A percentile compares a stretch with the other conserved stretches of the same genome.
Conservation (phyloP, 2,113 vertebrate genomes). For the Oceanodroma tethys region DNA sequence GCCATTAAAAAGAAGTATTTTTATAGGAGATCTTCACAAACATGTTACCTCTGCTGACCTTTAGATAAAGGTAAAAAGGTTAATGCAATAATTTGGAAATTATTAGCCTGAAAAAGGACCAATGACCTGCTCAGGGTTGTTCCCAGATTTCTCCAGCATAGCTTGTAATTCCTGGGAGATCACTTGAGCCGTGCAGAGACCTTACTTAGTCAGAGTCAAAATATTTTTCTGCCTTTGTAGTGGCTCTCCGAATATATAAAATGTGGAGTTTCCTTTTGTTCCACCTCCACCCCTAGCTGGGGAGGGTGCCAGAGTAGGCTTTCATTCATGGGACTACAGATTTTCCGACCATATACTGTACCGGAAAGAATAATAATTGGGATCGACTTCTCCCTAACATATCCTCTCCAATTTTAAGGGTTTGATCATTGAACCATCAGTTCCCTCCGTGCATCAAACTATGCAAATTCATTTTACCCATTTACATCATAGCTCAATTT, state of each 20-base stretch:
- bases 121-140: neutral
- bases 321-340: slow-evolving; percentile 31
- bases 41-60: slow-evolving; percentile 55
- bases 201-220: slow-evolving; percentile 50
- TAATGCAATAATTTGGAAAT: slow-evolving; percentile 44
- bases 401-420: neutral
- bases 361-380: neutral
- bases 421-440: neutral
- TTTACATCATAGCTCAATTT: neutral
- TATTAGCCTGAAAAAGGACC: slow-evolving; percentile 7
- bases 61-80: slow-evolving; percentile 58
- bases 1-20: slow-evolving; percentile 35
- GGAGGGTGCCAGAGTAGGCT: neutral
- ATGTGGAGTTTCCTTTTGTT: slow-evolving; percentile 54
- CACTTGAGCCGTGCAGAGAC: neutral
- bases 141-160: slow-evolving; percentile 28
- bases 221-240: slow-evolving; percentile 60
- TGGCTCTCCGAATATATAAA: neutral
- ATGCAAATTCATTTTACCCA: neutral
- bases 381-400: neutral
- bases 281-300: neutral
- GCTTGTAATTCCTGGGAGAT: slow-evolving; percentile 26
- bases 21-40: slow-evolving; percentile 45
- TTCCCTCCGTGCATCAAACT: neutral
- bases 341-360: neutral